phyloP scores from a whole-genome alignment of 2,888 invertebrate genomes.

The Xylophagus ater region DNA sequence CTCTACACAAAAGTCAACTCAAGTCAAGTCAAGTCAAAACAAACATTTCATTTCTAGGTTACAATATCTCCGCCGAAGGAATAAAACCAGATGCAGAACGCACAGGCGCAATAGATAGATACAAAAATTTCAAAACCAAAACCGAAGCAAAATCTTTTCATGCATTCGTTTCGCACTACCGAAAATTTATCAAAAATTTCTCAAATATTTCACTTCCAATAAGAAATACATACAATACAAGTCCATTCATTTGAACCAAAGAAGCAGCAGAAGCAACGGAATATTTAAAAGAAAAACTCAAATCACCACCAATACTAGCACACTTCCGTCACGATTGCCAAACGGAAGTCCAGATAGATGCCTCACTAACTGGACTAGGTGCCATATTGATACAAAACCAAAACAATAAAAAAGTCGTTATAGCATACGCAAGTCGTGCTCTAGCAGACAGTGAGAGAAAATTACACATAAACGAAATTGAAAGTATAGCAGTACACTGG shows the following conservation, averaged over 20 bases:
- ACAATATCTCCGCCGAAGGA: slow-evolving; percentile 3
- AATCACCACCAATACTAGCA: background rate
- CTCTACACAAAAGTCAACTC: slow-evolving; percentile 4
- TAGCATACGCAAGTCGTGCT: background rate
- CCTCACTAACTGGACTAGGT: slow-evolving; percentile 1
- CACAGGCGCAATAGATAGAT: slow-evolving; percentile 1
- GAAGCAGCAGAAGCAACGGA: background rate
- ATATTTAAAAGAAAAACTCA: background rate
- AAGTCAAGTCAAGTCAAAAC: too few relatives aligned
- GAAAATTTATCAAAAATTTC: slow-evolving; percentile 6
- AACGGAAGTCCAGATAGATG: slow-evolving; percentile 1
- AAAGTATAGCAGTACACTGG: background rate
- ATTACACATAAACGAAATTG: background rate
- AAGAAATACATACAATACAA: slow-evolving; percentile 1
- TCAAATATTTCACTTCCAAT: slow-evolving; percentile 6
- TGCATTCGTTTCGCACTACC: too few relatives aligned
- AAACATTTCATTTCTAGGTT: slow-evolving; percentile 10
- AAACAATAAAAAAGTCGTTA: background rate
- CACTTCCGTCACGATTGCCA: slow-evolving; percentile 1
- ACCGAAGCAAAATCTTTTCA: too few relatives aligned
- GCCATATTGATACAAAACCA: background rate
- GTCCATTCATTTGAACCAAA: too few relatives aligned
- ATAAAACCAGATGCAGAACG: slow-evolving; percentile 1
- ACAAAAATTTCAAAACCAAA: slow-evolving; percentile 5
- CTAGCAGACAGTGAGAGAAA: background rate